Conservation (phyloP, 2,113 vertebrate species). For the Saguinus imperator region DNA sequence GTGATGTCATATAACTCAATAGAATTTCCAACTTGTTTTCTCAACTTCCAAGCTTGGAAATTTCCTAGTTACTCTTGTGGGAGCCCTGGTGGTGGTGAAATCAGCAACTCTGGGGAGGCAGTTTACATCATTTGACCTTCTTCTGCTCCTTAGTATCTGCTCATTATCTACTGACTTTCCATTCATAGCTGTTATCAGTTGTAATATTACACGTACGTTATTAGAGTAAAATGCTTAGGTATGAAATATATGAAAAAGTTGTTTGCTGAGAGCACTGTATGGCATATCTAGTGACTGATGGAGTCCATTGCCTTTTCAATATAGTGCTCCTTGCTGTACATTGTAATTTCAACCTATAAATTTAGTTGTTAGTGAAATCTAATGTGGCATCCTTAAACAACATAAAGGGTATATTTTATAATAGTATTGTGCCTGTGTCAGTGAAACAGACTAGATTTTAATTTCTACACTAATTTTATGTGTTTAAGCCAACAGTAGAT, state of each 20-base stretch:
- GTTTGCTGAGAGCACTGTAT: neutral
- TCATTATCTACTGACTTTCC: slow-evolving; percentile 26
- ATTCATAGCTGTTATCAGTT: neutral
- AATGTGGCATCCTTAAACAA: neutral
- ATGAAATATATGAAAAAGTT: neutral
- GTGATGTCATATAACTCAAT: neutral
- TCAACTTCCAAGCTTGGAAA: neutral
- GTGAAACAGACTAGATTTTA: neutral
- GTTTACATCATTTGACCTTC: neutral
- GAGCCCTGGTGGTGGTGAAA: neutral
- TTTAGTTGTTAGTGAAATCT: neutral
- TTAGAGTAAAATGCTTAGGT: neutral
- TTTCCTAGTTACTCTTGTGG: neutral
- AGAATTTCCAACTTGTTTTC: neutral
- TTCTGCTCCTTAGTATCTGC: neutral
- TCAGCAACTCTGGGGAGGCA: neutral
- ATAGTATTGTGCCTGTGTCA: neutral
- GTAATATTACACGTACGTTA: slow-evolving; percentile 42
- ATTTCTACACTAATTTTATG: neutral
- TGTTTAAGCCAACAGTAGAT: neutral
- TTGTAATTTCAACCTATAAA: neutral
- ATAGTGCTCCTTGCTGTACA: neutral
- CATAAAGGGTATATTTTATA: neutral
- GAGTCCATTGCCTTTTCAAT: neutral
- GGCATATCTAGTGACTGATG: neutral